These are phyloP conservation scores for Ceratosolen solmsi DNA, from an alignment of 1,140 invertebrate genomes.

Conservation along the genomic window DNA sequence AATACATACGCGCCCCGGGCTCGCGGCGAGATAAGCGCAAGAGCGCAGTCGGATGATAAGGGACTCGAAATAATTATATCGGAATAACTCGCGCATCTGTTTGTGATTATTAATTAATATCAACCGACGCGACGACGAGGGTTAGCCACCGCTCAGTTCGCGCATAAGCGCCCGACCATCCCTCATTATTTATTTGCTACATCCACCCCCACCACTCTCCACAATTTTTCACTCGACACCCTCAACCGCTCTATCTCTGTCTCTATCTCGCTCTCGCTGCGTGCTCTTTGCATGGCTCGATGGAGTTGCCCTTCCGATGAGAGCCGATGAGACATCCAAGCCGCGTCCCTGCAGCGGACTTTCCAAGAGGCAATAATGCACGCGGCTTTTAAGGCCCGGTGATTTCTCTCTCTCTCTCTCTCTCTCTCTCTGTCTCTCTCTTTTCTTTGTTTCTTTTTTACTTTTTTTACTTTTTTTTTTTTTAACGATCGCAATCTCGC, in stretches of 20 bases:
- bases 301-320: background rate
- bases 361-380: background rate
- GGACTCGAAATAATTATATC: conserved; percentile 45
- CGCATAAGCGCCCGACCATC: conserved; percentile 58
- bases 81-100: conserved; percentile 64
- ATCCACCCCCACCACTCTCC: background rate
- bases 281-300: background rate
- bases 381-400: background rate
- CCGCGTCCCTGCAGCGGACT: background rate
- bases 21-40: background rate
- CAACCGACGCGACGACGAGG: conserved; percentile 59
- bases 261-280: no score
- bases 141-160: conserved; percentile 33
- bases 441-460: background rate
- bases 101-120: conserved; percentile 74
- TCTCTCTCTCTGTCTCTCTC: no score
- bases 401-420: background rate
- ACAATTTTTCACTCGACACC: background rate
- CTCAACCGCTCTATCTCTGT: background rate
- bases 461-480: background rate
- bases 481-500: background rate
- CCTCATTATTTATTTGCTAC: no score
- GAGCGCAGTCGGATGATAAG: background rate
- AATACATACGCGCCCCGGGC: background rate
- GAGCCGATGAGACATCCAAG: background rate